These are phyloP conservation scores for Xyliphius kryptos DNA, from an alignment of 2,113 vertebrate genomes.

Conservation along the genomic window DNA sequence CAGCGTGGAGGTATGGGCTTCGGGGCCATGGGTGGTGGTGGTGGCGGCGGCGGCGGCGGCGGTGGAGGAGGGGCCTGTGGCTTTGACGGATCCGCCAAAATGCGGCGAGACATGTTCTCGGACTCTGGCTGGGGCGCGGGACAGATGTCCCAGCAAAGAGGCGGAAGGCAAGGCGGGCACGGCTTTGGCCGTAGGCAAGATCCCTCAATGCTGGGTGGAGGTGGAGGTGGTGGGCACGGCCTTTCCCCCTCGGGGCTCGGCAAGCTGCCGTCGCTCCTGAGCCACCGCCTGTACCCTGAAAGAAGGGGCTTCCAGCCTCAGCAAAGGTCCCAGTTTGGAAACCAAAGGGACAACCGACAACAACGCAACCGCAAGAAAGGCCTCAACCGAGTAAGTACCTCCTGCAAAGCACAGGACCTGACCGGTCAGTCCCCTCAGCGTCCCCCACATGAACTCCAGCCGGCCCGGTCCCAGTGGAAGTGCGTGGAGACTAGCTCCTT, in stretches of 20 bases:
- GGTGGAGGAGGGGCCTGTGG: constrained; percentile 57
- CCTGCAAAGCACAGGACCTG: constrained; percentile 45
- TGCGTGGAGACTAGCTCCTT: constrained; percentile 12
- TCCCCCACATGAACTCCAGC: constrained; percentile 23
- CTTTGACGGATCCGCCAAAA: constrained; percentile 72
- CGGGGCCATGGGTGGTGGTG: constrained; percentile 51
- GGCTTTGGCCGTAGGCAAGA: constrained; percentile 70
- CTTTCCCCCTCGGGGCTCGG: constrained; percentile 70
- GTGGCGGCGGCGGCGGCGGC: constrained; percentile 52
- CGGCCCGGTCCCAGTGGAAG: constrained; percentile 11
- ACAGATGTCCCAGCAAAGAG: constrained; percentile 56
- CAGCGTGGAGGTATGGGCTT: constrained; percentile 58
- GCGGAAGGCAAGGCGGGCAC: constrained; percentile 62
- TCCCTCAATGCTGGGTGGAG: constrained; percentile 61
- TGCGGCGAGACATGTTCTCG: constrained; percentile 66
- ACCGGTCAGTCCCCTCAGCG: no score
- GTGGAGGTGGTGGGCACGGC: constrained; percentile 37
- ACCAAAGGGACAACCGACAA: constrained; percentile 73
- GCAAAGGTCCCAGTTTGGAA: constrained; percentile 77
- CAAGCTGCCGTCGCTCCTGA: constrained; percentile 87
- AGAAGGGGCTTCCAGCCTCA: constrained; percentile 61
- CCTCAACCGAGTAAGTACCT: constrained; percentile 78
- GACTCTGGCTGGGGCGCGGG: constrained; percentile 35
- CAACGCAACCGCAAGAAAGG: constrained; percentile 80
- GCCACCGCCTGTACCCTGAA: constrained; percentile 78